Conservation (phyloP, 2,113 vertebrate species). For the Phoenicopterus ruber region DNA sequence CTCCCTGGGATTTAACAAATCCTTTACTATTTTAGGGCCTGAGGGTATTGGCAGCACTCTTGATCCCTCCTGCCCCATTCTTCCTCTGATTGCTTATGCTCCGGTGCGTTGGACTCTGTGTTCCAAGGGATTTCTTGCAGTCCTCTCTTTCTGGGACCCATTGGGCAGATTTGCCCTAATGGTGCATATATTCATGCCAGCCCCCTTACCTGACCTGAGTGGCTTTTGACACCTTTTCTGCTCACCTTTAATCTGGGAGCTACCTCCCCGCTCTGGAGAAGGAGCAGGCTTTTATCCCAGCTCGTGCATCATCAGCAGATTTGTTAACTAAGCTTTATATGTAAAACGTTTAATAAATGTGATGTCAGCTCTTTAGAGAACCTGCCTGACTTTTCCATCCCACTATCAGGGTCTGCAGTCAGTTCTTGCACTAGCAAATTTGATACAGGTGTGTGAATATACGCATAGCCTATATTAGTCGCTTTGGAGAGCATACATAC, state of each 20-base stretch:
- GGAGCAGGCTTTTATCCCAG: background rate
- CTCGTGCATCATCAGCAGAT: background rate
- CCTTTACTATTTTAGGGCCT: background rate
- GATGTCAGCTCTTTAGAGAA: background rate
- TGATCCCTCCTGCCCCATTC: background rate
- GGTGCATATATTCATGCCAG: background rate
- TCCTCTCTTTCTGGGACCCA: background rate
- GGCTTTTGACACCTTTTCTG: background rate
- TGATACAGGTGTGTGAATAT: background rate
- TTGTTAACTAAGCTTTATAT: conserved; percentile 28
- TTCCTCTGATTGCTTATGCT: background rate
- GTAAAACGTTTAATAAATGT: background rate
- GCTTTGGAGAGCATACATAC: background rate
- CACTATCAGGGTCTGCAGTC: background rate
- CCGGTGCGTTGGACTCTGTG: background rate
- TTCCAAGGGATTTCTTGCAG: background rate
- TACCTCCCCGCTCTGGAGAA: background rate
- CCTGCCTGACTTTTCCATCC: background rate
- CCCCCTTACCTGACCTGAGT: background rate
- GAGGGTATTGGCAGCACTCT: background rate
- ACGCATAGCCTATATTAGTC: background rate
- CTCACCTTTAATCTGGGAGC: background rate
- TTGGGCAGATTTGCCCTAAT: background rate
- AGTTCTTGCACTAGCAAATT: background rate
- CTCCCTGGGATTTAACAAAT: conserved; percentile 40